Percentiles rank a stretch among this genome's conserved stretches.
phyloP scores from a whole-genome alignment of 2,888 invertebrate genomes.

The Ecdyonurus torrentis region DNA sequence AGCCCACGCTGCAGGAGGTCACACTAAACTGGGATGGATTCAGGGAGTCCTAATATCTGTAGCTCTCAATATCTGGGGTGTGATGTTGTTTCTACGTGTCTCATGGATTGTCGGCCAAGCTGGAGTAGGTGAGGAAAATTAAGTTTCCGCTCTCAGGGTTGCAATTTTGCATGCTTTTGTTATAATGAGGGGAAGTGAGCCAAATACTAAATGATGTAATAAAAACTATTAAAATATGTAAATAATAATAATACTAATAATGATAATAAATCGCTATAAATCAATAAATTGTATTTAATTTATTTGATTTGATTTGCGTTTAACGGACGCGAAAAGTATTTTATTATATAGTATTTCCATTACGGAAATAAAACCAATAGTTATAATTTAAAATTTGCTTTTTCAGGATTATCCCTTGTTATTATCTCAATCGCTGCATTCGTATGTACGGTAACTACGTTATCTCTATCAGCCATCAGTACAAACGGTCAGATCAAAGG shows the following conservation, averaged over 20 bases:
- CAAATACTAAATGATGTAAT: too few species aligned
- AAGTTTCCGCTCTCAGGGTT: too few species aligned
- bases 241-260: too few species aligned
- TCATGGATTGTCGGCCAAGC: constrained; percentile 42
- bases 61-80: constrained; percentile 41
- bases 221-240: too few species aligned
- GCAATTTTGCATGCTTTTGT: too few species aligned
- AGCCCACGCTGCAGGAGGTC: background rate
- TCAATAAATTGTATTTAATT: too few species aligned
- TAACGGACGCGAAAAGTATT: too few species aligned
- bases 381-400: background rate
- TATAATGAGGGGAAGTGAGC: too few species aligned
- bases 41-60: background rate
- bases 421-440: constrained; percentile 69
- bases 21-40: background rate
- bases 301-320: too few species aligned
- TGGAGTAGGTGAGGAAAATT: constrained; percentile 31
- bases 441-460: constrained; percentile 71
- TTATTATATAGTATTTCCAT: too few species aligned
- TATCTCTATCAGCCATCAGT: constrained; percentile 72
- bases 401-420: constrained; percentile 33
- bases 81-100: constrained; percentile 40
- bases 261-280: too few species aligned
- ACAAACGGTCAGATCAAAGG: constrained; percentile 98
- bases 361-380: too few species aligned